Conservation (phyloP, 2,797 vertebrate species). For the Cuniculus paca region DNA sequence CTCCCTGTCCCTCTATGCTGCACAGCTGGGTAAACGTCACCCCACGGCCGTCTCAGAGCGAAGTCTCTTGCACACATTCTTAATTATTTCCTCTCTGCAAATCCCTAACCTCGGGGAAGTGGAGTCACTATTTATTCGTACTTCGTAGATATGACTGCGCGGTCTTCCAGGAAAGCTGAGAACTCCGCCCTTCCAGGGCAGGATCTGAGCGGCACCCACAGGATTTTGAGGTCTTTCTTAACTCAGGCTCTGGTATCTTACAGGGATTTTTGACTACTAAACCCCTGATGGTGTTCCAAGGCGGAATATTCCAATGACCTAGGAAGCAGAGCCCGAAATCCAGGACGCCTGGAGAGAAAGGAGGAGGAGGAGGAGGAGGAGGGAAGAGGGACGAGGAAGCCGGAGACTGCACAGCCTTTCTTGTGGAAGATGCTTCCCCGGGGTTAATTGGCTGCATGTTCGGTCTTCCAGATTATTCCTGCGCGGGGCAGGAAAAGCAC, state of each 20-base stretch:
- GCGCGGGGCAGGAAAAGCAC: neutral
- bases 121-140: slow-evolving; percentile 51
- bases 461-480: neutral
- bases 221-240: slow-evolving; percentile 26
- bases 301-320: slow-evolving; percentile 34
- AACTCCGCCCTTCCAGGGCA: neutral
- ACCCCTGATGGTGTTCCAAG: neutral
- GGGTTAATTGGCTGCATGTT: neutral
- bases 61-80: slow-evolving; percentile 29
- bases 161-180: slow-evolving; percentile 39
- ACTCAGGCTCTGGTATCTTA: neutral
- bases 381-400: accelerated
- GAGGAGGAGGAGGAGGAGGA: too few relatives aligned
- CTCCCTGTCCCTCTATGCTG: neutral
- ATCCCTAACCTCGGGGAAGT: slow-evolving; percentile 17
- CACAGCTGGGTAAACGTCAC: neutral
- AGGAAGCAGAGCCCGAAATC: neutral
- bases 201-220: neutral
- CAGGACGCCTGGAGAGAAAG: neutral
- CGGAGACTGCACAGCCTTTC: neutral
- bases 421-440: neutral
- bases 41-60: neutral
- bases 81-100: slow-evolving; percentile 62
- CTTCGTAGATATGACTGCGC: neutral
- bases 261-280: slow-evolving; percentile 11